These are phyloP conservation scores for Sinocyclocheilus maitianheensis DNA, from an alignment of 2,113 vertebrate species.

Conservation along the genomic window DNA sequence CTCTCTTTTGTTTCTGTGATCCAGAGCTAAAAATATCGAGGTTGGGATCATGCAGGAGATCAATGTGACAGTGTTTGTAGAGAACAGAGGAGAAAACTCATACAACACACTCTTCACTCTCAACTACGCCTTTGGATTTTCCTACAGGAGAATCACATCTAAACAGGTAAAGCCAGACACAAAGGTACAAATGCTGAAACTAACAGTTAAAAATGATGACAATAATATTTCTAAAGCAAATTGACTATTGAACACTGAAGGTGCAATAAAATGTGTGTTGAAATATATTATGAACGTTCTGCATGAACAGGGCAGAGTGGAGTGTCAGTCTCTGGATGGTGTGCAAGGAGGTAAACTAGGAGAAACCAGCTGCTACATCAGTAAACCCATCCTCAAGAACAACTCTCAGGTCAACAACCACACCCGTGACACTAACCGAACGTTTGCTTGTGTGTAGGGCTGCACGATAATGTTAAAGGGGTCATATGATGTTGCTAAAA, in stretches of 20 bases:
- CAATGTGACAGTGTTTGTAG: conserved; percentile 70
- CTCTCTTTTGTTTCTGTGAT: not conserved
- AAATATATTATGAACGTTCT: not conserved
- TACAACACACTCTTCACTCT: conserved; percentile 74
- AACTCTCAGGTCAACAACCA: conserved; percentile 62
- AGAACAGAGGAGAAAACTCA: conserved; percentile 80
- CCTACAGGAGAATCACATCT: conserved; percentile 69
- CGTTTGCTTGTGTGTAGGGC: not conserved
- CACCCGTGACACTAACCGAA: not conserved
- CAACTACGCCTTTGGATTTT: conserved; percentile 76
- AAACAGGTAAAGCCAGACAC: conserved; percentile 64
- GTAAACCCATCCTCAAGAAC: conserved; percentile 78
- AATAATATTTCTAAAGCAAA: not conserved
- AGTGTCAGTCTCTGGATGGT: conserved; percentile 71
- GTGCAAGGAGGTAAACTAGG: conserved; percentile 38
- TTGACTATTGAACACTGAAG: not conserved
- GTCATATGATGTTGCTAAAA: no score
- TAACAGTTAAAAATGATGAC: not conserved
- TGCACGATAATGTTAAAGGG: not conserved
- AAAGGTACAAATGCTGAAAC: not conserved
- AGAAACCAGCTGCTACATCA: conserved; percentile 71
- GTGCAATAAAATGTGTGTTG: not conserved
- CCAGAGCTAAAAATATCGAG: conserved; percentile 64
- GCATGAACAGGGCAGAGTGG: conserved; percentile 67
- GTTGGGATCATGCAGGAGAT: conserved; percentile 79